Conservation (phyloP, 2,888 invertebrate genomes). For the Phyllotreta cruciferae region DNA sequence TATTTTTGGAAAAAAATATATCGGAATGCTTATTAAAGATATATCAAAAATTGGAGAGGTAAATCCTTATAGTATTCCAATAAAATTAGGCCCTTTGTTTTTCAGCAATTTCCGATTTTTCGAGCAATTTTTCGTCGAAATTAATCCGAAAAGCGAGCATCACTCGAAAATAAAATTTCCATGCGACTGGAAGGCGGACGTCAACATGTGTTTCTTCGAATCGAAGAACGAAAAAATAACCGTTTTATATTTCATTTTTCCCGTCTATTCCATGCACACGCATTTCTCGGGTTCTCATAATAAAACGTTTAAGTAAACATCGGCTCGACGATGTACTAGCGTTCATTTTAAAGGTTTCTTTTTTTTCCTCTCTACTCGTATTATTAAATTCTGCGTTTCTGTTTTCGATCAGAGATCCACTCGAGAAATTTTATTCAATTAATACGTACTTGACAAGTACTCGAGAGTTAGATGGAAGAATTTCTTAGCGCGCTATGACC, state of each 20-base stretch:
- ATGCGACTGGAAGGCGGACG: too few species aligned
- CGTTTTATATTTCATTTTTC: conserved; percentile 28
- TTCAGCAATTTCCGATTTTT: too few species aligned
- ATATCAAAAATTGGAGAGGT: too few species aligned
- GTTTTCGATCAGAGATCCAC: conserved; percentile 41
- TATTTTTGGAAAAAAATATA: too few species aligned
- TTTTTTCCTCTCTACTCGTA: conserved; percentile 7
- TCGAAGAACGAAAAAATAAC: background rate
- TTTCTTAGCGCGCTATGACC: conserved; percentile 1
- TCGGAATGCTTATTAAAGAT: too few species aligned
- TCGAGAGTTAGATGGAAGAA: conserved; percentile 2
- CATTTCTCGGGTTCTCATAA: conserved; percentile 43
- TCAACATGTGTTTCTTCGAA: too few species aligned
- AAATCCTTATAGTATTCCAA: too few species aligned
- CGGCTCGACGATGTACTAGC: conserved; percentile 27
- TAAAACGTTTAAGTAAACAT: conserved; percentile 42
- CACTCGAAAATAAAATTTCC: too few species aligned
- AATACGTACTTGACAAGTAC: conserved; percentile 39
- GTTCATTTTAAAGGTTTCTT: conserved; percentile 20
- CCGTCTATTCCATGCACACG: conserved; percentile 28
- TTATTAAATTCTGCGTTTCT: conserved; percentile 20
- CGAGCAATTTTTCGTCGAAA: too few species aligned
- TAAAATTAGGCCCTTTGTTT: too few species aligned
- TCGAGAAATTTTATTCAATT: conserved; percentile 42
- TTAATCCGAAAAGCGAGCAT: too few species aligned